Evolutionary conservation across 2,888 invertebrate genomes (phyloP).

Genomic region (Dasypolia templi): DNA sequence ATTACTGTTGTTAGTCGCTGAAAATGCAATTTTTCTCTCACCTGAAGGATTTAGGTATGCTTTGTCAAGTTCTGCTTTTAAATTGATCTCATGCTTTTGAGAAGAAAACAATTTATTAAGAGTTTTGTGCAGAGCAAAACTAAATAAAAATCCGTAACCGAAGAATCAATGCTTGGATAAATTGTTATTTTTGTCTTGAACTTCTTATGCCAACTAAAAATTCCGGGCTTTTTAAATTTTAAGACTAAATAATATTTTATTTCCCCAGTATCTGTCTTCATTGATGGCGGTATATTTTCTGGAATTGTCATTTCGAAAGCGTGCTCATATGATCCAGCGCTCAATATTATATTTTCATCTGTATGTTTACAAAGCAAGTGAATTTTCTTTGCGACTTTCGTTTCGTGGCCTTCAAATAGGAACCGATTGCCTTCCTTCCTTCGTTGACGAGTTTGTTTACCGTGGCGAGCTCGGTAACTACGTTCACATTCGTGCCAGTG

Average conservation of each 20-base stretch:
- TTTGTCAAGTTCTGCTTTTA: constrained; percentile 48
- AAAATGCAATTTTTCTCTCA: constrained; percentile 19
- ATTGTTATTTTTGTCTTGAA: constrained; percentile 34
- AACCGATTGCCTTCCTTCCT: constrained; percentile 4
- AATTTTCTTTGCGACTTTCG: constrained; percentile 30
- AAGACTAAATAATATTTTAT: constrained; percentile 44
- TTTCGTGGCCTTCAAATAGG: constrained; percentile 43
- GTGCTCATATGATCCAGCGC: constrained; percentile 32
- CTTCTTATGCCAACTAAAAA: constrained; percentile 3
- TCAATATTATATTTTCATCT: constrained; percentile 6
- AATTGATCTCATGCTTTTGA: constrained; percentile 17
- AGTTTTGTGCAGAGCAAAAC: constrained; percentile 34
- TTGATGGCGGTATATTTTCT: constrained; percentile 44
- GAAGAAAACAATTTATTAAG: constrained; percentile 34
- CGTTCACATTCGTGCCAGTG: constrained; percentile 29
- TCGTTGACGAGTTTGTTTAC: constrained; percentile 9
- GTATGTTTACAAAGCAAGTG: constrained; percentile 14
- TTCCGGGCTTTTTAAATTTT: constrained; percentile 43
- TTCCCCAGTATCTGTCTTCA: constrained; percentile 34
- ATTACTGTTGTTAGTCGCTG: constrained; percentile 33
- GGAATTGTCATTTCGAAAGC: constrained; percentile 44
- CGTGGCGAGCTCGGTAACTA: neutral
- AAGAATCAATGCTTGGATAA: constrained; percentile 33
- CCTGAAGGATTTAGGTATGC: constrained; percentile 32
- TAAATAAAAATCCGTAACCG: constrained; percentile 17